Evolutionary conservation across 35 echinoderm and acorn worm species (phyloP).

Genomic region (Chiridota heheva): DNA sequence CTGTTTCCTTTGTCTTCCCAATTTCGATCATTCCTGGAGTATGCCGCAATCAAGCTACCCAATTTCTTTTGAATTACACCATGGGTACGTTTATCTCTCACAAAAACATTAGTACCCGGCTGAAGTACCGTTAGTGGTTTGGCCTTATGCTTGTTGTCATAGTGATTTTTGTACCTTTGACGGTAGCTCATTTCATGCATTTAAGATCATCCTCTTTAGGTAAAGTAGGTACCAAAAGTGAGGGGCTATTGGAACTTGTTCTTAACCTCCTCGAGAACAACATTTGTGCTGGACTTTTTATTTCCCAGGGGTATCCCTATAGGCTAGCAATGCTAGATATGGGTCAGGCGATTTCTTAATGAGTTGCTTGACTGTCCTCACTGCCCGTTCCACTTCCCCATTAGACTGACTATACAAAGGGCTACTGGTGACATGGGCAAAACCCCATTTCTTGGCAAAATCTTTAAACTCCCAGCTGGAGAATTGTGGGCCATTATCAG

Average conservation of each 20-base stretch:
- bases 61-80: too few species aligned
- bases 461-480: neutral
- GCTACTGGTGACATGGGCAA: slow-evolving; percentile 29
- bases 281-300: slow-evolving; percentile 13
- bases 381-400: slow-evolving; percentile 31
- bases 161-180: too few species aligned
- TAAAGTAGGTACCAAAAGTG: neutral
- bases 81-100: too few species aligned
- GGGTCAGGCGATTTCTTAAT: slow-evolving; percentile 21
- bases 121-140: too few species aligned
- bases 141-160: too few species aligned
- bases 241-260: neutral
- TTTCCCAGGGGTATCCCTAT: slow-evolving; percentile 22
- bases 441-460: slow-evolving; percentile 34
- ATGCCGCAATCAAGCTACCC: too few species aligned
- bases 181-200: too few species aligned
- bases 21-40: too few species aligned
- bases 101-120: too few species aligned
- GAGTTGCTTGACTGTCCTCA: slow-evolving; percentile 30
- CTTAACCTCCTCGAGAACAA: slow-evolving; percentile 13
- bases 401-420: slow-evolving; percentile 32
- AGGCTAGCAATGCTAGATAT: slow-evolving; percentile 9
- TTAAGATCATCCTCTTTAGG: slow-evolving; percentile 7
- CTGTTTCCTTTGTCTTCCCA: too few species aligned
- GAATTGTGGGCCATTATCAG: slow-evolving; percentile 50